Conservation (phyloP, 1,140 invertebrate genomes). For the Tetramorium simillimum region DNA sequence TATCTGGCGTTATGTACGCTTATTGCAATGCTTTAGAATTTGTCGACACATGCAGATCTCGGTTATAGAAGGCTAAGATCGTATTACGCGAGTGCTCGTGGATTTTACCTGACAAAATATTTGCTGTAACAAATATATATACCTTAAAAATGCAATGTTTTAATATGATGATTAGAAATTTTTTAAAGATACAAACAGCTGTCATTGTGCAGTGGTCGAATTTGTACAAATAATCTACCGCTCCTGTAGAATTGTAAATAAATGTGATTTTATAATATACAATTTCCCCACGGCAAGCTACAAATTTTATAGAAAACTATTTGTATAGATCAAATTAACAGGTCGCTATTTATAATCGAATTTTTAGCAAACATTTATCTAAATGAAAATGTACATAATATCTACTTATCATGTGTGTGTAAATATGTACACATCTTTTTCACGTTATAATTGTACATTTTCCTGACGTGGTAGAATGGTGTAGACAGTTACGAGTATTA, state of each 20-base stretch:
- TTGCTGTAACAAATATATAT: constrained; percentile 35
- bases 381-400: neutral
- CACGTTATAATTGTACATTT: constrained; percentile 38
- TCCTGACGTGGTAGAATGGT: neutral
- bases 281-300: constrained; percentile 46
- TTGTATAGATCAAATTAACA: constrained; percentile 17
- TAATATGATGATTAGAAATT: constrained; percentile 79
- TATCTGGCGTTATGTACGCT: constrained; percentile 65
- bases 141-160: constrained; percentile 75
- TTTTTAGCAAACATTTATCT: neutral
- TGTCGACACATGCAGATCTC: constrained; percentile 33
- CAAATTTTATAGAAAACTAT: constrained; percentile 46
- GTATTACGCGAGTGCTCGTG: constrained; percentile 30
- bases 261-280: constrained; percentile 83
- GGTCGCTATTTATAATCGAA: neutral
- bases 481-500: constrained; percentile 1
- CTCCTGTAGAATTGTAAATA: constrained; percentile 83
- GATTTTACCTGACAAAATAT: constrained; percentile 36
- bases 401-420: neutral
- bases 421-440: constrained; percentile 46
- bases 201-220: constrained; percentile 65
- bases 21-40: constrained; percentile 47
- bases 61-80: neutral
- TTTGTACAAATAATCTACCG: constrained; percentile 78
- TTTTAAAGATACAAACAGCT: constrained; percentile 70